Evolutionary conservation across 2,113 vertebrate genomes (phyloP).

Genomic region (Passer montanus): DNA sequence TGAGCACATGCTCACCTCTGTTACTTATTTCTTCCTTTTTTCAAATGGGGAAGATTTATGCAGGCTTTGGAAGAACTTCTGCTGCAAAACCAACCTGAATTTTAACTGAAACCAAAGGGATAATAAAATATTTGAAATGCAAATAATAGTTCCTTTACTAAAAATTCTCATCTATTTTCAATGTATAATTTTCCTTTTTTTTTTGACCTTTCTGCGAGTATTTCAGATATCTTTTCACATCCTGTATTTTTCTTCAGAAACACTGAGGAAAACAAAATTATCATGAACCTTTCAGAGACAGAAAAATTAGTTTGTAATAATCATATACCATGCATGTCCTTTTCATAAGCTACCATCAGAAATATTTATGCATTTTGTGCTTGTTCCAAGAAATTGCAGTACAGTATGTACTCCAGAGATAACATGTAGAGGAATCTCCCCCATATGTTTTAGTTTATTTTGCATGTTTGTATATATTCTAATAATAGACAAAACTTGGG

Average conservation of each 20-base stretch:
- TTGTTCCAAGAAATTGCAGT: neutral
- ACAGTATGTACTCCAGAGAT: neutral
- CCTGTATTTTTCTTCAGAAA: neutral
- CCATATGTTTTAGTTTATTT: neutral
- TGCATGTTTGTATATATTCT: neutral
- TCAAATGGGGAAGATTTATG: neutral
- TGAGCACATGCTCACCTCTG: neutral
- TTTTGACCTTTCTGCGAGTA: neutral
- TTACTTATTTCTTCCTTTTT: neutral
- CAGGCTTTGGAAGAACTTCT: neutral
- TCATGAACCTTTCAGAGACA: neutral
- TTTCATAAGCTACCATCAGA: neutral
- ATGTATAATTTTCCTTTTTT: neutral
- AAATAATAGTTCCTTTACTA: neutral
- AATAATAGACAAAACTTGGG: neutral
- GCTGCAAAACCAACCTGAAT: neutral
- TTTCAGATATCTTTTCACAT: neutral
- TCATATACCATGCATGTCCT: neutral
- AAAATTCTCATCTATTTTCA: neutral
- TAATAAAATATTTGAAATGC: neutral
- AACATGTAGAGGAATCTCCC: neutral
- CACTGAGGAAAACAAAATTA: neutral
- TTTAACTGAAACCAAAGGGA: neutral
- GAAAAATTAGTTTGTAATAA: neutral
- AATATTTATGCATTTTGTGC: neutral